Conservation (phyloP, 2,888 invertebrate species). For the Drosophila dives region DNA sequence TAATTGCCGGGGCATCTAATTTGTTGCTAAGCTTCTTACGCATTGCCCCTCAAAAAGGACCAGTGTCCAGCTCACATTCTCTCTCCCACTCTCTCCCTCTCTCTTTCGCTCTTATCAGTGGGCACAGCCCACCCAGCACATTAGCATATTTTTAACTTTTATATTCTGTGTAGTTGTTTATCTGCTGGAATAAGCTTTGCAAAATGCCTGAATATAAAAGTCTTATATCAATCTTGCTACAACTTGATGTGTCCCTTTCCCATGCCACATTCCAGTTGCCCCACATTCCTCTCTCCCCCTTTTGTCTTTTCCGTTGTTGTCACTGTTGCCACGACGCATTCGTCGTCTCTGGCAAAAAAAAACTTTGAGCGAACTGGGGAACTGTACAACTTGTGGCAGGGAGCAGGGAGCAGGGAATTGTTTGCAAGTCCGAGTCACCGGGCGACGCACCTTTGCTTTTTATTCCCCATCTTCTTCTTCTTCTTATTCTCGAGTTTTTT, state of each 20-base stretch:
- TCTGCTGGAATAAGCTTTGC: slow-evolving; percentile 70
- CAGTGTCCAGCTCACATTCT: slow-evolving; percentile 44
- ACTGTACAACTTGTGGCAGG: slow-evolving; percentile 11
- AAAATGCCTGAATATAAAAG: slow-evolving; percentile 78
- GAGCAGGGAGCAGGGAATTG: slow-evolving; percentile 23
- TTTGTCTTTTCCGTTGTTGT: slow-evolving; percentile 28
- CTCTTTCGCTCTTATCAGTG: slow-evolving; percentile 37
- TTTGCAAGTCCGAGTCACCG: slow-evolving; percentile 59
- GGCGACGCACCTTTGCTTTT: slow-evolving; percentile 67
- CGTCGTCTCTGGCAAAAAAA: slow-evolving; percentile 22
- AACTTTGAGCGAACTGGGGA: slow-evolving; percentile 10
- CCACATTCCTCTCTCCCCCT: too few species aligned
- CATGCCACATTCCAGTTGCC: not conserved
- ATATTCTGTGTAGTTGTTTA: slow-evolving; percentile 65
- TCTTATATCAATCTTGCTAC: slow-evolving; percentile 77
- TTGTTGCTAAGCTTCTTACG: slow-evolving; percentile 50
- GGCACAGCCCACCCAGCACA: slow-evolving; percentile 57
- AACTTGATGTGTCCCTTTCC: slow-evolving; percentile 58
- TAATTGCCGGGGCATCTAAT: slow-evolving; percentile 59
- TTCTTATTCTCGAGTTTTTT: slow-evolving; percentile 1
- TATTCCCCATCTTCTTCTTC: slow-evolving; percentile 14
- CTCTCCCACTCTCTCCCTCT: not conserved
- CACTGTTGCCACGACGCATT: slow-evolving; percentile 22
- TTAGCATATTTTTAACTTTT: slow-evolving; percentile 78
- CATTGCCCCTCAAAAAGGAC: slow-evolving; percentile 20